These are phyloP conservation scores for Recurvirostra avosetta DNA, from an alignment of 2,113 vertebrate genomes.

Conservation along the genomic window DNA sequence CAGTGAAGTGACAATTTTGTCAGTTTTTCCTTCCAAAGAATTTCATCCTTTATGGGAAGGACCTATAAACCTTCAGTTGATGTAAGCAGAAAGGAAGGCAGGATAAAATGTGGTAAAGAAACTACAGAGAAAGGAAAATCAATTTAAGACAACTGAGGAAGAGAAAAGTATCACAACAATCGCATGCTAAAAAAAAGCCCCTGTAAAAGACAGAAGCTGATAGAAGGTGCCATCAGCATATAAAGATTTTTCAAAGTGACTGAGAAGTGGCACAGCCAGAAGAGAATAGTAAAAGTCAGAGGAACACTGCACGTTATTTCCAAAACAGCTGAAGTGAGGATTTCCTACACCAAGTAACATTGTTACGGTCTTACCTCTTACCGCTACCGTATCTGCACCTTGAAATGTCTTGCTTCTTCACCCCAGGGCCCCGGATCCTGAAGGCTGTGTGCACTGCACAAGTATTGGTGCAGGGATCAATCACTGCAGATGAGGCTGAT, in stretches of 20 bases:
- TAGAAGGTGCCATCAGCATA: neutral
- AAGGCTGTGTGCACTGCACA: fast-evolving
- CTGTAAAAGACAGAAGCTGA: neutral
- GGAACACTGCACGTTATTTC: neutral
- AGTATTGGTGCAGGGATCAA: neutral
- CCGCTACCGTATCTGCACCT: neutral
- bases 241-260: neutral
- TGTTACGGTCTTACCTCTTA: neutral
- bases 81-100: neutral
- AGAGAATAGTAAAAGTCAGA: neutral
- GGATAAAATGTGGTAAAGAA: neutral
- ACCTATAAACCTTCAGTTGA: neutral
- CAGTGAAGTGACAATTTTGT: neutral
- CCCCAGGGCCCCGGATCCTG: neutral
- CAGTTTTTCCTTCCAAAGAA: neutral
- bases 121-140: neutral
- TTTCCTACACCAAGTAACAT: neutral
- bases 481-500: neutral
- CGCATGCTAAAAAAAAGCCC: neutral
- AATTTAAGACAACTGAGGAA: neutral
- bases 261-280: neutral
- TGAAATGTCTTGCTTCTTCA: neutral
- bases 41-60: neutral
- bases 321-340: neutral
- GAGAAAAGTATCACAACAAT: neutral